phyloP scores from a whole-genome alignment of 2,888 invertebrate species.

The Entomobrya multifasciata region DNA sequence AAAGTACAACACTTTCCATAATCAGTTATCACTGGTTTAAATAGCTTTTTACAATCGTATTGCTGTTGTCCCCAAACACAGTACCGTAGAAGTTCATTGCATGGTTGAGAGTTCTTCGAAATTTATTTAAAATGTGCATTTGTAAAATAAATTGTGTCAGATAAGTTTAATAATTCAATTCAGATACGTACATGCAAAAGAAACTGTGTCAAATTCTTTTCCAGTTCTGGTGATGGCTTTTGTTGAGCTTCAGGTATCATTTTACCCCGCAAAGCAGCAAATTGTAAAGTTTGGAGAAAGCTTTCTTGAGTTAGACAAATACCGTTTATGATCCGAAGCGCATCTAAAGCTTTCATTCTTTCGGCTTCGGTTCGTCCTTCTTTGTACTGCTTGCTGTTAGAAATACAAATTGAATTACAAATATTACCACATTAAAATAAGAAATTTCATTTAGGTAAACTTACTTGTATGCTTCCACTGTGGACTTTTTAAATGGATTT shows the following conservation, averaged over 20 bases:
- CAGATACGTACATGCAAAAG: constrained; percentile 16
- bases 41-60: constrained; percentile 86
- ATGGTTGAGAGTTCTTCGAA: constrained; percentile 82
- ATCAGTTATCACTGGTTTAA: constrained; percentile 86
- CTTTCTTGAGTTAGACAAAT: constrained; percentile 71
- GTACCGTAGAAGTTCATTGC: constrained; percentile 87
- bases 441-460: constrained; percentile 8
- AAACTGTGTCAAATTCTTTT: constrained; percentile 38
- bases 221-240: constrained; percentile 17
- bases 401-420: no score
- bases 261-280: constrained; percentile 63
- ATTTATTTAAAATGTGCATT: no score
- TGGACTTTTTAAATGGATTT: constrained; percentile 71
- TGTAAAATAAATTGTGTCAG: no score
- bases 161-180: no score
- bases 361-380: constrained; percentile 10
- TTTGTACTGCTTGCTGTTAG: constrained; percentile 21
- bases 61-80: constrained; percentile 86
- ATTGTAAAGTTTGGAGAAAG: constrained; percentile 64
- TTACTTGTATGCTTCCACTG: constrained; percentile 52
- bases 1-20: constrained; percentile 87
- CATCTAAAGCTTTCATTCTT: constrained; percentile 41
- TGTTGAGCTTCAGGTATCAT: constrained; percentile 44
- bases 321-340: constrained; percentile 62
- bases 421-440: no score